Conservation (phyloP, 1,140 invertebrate genomes). For the Mercenaria mercenaria region DNA sequence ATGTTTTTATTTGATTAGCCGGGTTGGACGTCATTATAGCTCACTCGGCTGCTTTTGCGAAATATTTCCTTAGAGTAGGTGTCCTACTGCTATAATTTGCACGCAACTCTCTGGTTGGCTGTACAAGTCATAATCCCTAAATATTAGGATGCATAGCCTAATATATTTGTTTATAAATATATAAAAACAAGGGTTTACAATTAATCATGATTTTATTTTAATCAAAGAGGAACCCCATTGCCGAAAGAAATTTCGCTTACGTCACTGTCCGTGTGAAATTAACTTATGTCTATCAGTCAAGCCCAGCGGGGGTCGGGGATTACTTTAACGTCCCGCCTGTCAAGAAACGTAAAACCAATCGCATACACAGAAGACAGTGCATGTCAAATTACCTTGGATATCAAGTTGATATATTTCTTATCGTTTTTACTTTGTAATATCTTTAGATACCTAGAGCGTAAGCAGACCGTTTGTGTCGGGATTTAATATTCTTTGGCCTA, state of each 20-base stretch:
- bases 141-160: too few species aligned
- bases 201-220: neutral
- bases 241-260: neutral
- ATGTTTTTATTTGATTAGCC: too few species aligned
- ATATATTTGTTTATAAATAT: neutral
- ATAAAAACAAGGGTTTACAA: neutral
- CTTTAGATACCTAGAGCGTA: constrained; percentile 21
- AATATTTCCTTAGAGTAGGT: too few species aligned
- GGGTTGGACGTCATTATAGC: too few species aligned
- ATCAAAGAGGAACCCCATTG: neutral
- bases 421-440: constrained; percentile 43
- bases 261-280: constrained; percentile 12
- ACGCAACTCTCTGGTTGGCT: too few species aligned
- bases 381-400: constrained; percentile 40
- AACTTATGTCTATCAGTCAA: constrained; percentile 36
- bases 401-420: constrained; percentile 46
- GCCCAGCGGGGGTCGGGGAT: constrained; percentile 12
- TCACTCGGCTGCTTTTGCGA: too few species aligned
- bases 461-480: constrained; percentile 9
- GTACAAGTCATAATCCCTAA: too few species aligned
- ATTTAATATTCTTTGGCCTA: constrained; percentile 7
- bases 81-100: too few species aligned
- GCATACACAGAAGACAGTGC: neutral
- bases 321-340: constrained; percentile 9
- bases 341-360: neutral